Base-by-base conservation (phyloP, 2,113 vertebrate species). In the Caloenas nicobarica region DNA sequence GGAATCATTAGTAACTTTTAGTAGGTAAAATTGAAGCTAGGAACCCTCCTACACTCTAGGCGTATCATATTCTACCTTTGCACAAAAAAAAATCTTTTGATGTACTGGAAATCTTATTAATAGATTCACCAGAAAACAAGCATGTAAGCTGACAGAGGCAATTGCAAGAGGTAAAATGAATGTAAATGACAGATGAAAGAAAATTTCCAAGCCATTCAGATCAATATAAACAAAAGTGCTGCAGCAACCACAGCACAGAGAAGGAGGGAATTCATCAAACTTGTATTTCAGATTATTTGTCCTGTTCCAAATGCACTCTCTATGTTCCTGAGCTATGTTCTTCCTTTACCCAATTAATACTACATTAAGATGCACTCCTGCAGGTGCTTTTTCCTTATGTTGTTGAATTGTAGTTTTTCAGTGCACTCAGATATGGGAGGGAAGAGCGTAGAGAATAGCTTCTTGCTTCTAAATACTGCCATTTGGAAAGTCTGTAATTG, bases 141-240 rank as follows among this genome's bases (percentile, higher is more conserved):
- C 92, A 85, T 89, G 95, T 92, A 95, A 93, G 70, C 93, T 80
- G 81, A 91, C 89, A 91, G 83, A 93, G 86, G 89, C 94, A 95
- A 93, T 79, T 87, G 96, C 86, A 87, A 73, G 81, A 92, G 73
- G 88, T 89, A 97, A 96, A 95, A 92, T 82, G 93, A 97, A 95
- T 93, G 91, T 89, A 95, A 96, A 96, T 95, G 96, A 94, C 92
- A 96, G 91, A 97, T 93, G 95, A 97, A 96, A 95, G 94, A 58
- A 96, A 92, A 96, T 72, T 95, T 96, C 88, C 81, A 76, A 9
- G 50, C 80, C 53, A 0, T 71, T 96, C 92, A 91, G 92, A 97
- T 93, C 93, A 91, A 94, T 93, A 94, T 71, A 95, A 92, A 92
- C 94, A 95, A 79, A 94, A 93, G 70, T 90, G 72, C 74, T 81